Base-by-base conservation (phyloP, 1,140 invertebrate species). In the Dendroctonus ponderosae region DNA sequence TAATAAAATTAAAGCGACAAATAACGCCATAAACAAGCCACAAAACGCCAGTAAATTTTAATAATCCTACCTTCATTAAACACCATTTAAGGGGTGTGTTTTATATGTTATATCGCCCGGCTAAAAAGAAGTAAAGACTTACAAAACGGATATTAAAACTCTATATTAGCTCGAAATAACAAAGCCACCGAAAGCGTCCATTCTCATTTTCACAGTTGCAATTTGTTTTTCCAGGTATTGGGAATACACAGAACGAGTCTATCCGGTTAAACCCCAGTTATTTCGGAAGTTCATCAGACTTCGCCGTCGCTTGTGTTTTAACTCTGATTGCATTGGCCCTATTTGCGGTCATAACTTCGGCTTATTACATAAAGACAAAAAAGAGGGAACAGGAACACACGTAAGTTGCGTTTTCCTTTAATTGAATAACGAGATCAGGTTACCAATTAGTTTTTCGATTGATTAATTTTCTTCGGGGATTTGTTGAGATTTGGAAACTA, bases 241-340 rank as follows among this genome's bases (percentile, higher is more conserved):
- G 64, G 50, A 66, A 58, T 58, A 58, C 54, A 40, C 82, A 81
- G 67, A 87, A 89, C 70, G 85, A 87, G 64, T 86, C 86, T 1
- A 83, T 87, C 12, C 81, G 82, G 44, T 75, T 88, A 54, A 85
- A 86, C 53, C 84, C 86, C 5, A 85, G 85, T 65, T 84, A 84
- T 8, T 76, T 86, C 12, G 80, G 83, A n/a, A 83, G 84, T 43
- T 84, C 87, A 3, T 84, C 85, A 15, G 85, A 87, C 7, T 86
- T 89, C 6, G 91, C 90, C 1, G 89, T 91, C 0, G 91, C 89
- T 41, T 91, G 90, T 79, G 91, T 91, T 0, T 85, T 89, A 66
- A 90, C 87, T 9, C 82, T 90, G 56, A 85, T 94, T 61, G 83
- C 88, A 6, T 75, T 94, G 41, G 62, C 62, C 62, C 12, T 65